Base-by-base conservation (phyloP, 2,888 invertebrate genomes). In the Monoplex corrugatus region DNA sequence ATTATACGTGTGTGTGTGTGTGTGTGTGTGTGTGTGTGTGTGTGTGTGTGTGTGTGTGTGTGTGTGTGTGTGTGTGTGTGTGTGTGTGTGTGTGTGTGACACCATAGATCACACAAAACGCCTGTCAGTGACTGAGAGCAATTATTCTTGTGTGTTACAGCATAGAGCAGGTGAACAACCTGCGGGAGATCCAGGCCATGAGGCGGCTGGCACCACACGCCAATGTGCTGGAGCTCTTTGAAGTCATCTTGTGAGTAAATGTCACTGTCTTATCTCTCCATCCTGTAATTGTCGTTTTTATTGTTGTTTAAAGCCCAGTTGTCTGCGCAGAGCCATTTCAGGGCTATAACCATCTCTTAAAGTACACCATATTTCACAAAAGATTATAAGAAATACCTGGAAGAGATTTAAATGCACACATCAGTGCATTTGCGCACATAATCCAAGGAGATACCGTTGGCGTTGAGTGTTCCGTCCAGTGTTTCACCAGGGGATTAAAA, bases 171-270 rank as follows among this genome's bases (percentile, higher is more conserved):
- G 96, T 96, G 57, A 95, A 96, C 92, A 95, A 95, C 89, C 93
- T 97, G 92, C 96, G 97, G 23, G 97, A 97, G 95, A 96, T 97
- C 38, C 97, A 97, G 90, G 97, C 97, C 50, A 96, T 97, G 95
- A 96, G 97, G 92, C 97, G 97, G 93, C 95, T 97, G 57, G 96
- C 96, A 83, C 96, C 96, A 72, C 97, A 97, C 95, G 96, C 97
- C 68, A 97, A 97, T 95, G 97, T 97, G 87, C 95, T 97, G 35
- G 97, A 97, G 93, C 96, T 97, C 95, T 95, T 97, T 90, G 97
- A 97, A 94, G 97, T 97, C 90, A 96, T 97, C 93, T 97, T 97
- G 97, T 97, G 96, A 96, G 97, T 96, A n/a, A n/a, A n/a, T 85
- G 23, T 43, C 19, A n/a, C 35, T 28, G 13, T n/a, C n/a, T 83